Evolutionary conservation across 2,888 invertebrate species (phyloP).

Genomic region (Agrotis puta): DNA sequence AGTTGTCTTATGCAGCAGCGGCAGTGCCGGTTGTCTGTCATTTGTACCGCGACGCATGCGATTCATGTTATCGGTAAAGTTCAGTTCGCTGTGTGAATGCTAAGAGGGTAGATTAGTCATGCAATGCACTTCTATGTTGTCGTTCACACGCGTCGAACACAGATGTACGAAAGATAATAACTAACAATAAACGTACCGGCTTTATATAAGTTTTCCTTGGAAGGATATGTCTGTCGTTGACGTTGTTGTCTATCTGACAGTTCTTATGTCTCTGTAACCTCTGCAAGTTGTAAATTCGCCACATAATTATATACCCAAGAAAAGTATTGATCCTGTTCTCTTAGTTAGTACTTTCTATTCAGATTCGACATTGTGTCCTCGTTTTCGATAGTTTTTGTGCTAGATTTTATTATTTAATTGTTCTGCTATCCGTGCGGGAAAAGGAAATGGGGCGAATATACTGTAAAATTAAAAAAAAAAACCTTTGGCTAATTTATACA

Average conservation of each 20-base stretch:
- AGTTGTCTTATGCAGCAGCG: conserved; percentile 46
- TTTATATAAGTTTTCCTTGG: conserved; percentile 51
- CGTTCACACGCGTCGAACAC: conserved; percentile 83
- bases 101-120: conserved; percentile 85
- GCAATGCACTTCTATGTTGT: conserved; percentile 79
- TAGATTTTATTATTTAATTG: no score
- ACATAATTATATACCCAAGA: no score
- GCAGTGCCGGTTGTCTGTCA: conserved; percentile 64
- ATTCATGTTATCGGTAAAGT: conserved; percentile 79
- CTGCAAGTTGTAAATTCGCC: no score
- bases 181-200: conserved; percentile 54
- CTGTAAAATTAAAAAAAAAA: no score
- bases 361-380: no score
- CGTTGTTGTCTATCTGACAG: conserved; percentile 28
- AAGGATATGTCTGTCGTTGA: conserved; percentile 59
- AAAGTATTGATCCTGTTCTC: no score
- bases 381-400: no score
- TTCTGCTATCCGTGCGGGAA: no score
- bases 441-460: no score
- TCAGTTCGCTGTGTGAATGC: conserved; percentile 78
- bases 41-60: conserved; percentile 68
- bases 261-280: conserved; percentile 43
- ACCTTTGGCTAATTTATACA: no score
- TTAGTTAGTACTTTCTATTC: no score
- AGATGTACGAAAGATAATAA: conserved; percentile 77